phyloP scores from a whole-genome alignment of 2,113 vertebrate species.

The Hemibagrus wyckioides region DNA sequence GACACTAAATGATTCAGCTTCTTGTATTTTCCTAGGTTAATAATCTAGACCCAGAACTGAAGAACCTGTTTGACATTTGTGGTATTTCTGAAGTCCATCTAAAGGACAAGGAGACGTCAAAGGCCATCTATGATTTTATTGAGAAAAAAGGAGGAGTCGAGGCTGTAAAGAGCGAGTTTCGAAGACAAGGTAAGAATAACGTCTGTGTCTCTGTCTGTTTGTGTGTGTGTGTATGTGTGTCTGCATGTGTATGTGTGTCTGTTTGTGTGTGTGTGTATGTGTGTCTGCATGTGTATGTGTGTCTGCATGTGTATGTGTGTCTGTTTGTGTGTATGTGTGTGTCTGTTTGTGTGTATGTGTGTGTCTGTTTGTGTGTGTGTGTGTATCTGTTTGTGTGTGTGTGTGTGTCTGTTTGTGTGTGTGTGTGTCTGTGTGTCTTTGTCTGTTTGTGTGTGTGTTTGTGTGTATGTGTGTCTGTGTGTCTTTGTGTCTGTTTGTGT shows the following conservation, averaged over 20 bases:
- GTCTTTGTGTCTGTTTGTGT: too few species aligned
- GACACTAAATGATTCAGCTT: too few species aligned
- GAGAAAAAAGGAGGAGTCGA: constrained; percentile 97
- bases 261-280: neutral
- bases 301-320: too few species aligned
- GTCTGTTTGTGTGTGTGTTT: too few species aligned
- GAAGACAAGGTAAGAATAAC: constrained; percentile 89
- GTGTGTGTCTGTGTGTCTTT: too few species aligned
- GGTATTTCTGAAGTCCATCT: constrained; percentile 97
- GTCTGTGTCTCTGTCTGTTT: neutral
- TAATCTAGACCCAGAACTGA: constrained; percentile 97
- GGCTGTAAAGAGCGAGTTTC: constrained; percentile 93
- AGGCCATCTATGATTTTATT: constrained; percentile 98
- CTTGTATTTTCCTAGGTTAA: constrained; percentile 78
- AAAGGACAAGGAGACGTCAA: constrained; percentile 98
- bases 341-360: too few species aligned
- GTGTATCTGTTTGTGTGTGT: too few species aligned
- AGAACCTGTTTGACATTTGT: constrained; percentile 95
- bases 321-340: too few species aligned
- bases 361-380: too few species aligned
- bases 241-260: neutral
- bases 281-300: rapidly evolving
- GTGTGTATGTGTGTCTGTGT: too few species aligned
- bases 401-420: too few species aligned
- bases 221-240: neutral